Evolutionary conservation across 1,140 invertebrate genomes (phyloP).

Genomic region (Thaumetopoea pityocampa): DNA sequence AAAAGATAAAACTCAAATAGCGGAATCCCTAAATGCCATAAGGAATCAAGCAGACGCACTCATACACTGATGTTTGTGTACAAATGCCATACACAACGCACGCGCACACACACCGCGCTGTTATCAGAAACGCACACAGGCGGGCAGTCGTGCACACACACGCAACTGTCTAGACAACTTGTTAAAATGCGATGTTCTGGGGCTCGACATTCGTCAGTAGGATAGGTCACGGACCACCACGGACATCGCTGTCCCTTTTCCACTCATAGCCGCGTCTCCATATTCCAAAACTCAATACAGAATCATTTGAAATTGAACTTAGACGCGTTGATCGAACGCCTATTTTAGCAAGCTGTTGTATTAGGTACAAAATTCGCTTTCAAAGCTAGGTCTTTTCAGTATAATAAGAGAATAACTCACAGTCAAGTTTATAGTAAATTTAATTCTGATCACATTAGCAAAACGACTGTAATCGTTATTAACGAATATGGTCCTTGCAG

Average conservation of each 20-base stretch:
- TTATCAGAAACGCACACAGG: conserved; percentile 21
- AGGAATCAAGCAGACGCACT: conserved; percentile 25
- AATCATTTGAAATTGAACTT: conserved; percentile 29
- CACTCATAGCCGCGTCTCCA: conserved; percentile 31
- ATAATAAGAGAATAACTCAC: conserved; percentile 28
- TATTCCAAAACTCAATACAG: conserved; percentile 20
- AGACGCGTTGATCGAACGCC: conserved; percentile 24
- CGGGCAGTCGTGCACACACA: conserved; percentile 41
- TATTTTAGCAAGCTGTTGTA: conserved; percentile 19
- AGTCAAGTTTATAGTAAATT: conserved; percentile 5
- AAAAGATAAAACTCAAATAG: conserved; percentile 11
- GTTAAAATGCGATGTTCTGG: conserved; percentile 70
- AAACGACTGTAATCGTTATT: conserved; percentile 22
- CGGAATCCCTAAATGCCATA: conserved; percentile 4
- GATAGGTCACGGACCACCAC: conserved; percentile 71
- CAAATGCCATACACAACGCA: conserved; percentile 27
- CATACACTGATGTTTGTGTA: conserved; percentile 22
- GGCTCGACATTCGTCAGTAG: conserved; percentile 72
- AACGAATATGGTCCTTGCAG: conserved; percentile 48
- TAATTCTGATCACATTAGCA: not conserved
- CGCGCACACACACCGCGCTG: conserved; percentile 23
- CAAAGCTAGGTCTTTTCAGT: conserved; percentile 40
- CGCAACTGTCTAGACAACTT: conserved; percentile 63
- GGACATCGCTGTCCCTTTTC: conserved; percentile 36
- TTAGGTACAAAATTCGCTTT: conserved; percentile 72